Evolutionary conservation across 2,113 vertebrate genomes (phyloP), one percentile per base, ranked within the genome.

Genomic region (Melospiza georgiana): DNA sequence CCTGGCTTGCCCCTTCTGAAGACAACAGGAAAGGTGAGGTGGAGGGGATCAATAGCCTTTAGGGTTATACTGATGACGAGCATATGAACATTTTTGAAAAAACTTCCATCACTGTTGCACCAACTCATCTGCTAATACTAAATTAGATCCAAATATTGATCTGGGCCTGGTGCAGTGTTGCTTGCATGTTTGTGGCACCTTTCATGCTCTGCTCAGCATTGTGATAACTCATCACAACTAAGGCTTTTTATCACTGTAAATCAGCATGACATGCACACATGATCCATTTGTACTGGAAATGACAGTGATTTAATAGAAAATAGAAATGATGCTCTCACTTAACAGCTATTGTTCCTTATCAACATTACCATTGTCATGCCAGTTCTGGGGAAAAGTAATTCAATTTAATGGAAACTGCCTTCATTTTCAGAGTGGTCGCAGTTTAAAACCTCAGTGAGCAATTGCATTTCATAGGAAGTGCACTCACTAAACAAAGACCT

Each of bases 361-460:
- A 92, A 5, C 7, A 6, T 79, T 68, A 75, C 71, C 57, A 57
- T 15, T 79, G 72, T 68, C 39, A 37, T 80, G n/a, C 20, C 71
- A 59, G 25, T 61, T 93, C 58, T 7, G 2, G 51, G 74, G 25
- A 63, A 94, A 92, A 80, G 44, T 48, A 87, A 87, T 96, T 87
- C 24, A 82, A 73, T 83, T 86, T 89, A 91, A 76, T 46, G 67
- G 73, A 89, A 96, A 46, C 43, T 79, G 81, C 68, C 65, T 96
- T 94, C 27, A 17, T 68, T 91, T 90, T 90, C 63, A 43, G 74
- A 80, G 89, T 93, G 93, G 73, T 75, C 80, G 75, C 2, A 3
- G 72, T 93, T 97, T 92, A 94, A 93, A 91, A 88, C 61, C 67
- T 43, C 83, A 76, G 86, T 25, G 57, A 94, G 73, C 77, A 95